Evolutionary conservation across 2,797 vertebrate genomes (phyloP).

Genomic region (Pelochelys cantorii): DNA sequence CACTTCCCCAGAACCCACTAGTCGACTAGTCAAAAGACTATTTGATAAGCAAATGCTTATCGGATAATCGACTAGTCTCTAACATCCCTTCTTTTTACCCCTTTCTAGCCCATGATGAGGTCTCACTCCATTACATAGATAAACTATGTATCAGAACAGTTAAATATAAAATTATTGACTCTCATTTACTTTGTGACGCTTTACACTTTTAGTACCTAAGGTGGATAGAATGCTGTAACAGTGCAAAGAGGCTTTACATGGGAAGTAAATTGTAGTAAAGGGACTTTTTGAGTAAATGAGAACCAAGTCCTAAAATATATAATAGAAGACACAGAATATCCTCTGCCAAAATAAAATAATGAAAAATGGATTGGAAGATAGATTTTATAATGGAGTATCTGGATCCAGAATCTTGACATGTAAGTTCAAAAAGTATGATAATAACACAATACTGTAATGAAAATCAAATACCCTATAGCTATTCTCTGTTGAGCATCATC

Average conservation of each 20-base stretch:
- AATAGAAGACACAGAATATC: not conserved
- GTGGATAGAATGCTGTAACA: not conserved
- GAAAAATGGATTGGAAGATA: not conserved
- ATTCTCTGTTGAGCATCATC: not conserved
- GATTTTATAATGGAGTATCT: not conserved
- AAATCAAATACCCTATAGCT: not conserved
- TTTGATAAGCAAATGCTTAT: too few relatives aligned
- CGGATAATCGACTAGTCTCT: too few relatives aligned
- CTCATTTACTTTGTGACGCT: not conserved
- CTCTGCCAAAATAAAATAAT: not conserved
- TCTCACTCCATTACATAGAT: not conserved
- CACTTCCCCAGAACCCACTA: too few relatives aligned
- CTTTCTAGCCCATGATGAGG: too few relatives aligned
- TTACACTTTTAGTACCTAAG: not conserved
- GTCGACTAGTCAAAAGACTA: too few relatives aligned
- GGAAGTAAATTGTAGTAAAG: not conserved
- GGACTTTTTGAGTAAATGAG: not conserved
- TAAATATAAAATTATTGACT: not conserved
- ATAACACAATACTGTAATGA: not conserved
- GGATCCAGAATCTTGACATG: not conserved
- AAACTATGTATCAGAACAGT: not conserved
- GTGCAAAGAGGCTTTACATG: not conserved
- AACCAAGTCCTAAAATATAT: not conserved
- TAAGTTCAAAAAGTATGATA: not conserved
- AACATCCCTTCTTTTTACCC: too few relatives aligned